Base-by-base conservation (phyloP, 2,797 vertebrate species). In the Crypturellus tataupa region DNA sequence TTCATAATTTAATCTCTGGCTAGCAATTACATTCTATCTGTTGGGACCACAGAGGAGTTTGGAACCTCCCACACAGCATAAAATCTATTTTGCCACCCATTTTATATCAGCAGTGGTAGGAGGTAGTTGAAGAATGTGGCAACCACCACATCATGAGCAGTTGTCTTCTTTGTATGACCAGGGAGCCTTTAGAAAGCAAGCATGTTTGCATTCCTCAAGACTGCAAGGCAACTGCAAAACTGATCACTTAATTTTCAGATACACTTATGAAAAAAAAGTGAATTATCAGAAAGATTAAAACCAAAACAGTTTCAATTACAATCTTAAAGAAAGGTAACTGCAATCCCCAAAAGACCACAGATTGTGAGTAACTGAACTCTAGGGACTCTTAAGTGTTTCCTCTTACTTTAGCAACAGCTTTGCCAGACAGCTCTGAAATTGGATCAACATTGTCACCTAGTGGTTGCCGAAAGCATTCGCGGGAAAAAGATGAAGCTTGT, bases 371-470 rank as follows among this genome's bases (percentile, higher is more conserved):
- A 86, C 55, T 72, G 75, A 86, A 60, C 8, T 59, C 46, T 49
- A 10, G 59, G 75, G 60, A 29, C 25, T 20, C 70, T 7, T 7
- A 2, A 29, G 31, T 7, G n/a, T 46, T 64, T 37, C 46, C 55
- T 82, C 13, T 12, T 47, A 40, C n/a, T 60, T 53, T 5, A 71
- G 21, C 0, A 58, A 4, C 31, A 55, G 63, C 70, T 73, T 11
- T 29, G 64, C 24, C 72, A 58, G 24, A 14, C 20, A 29, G 70
- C 62, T 92, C 69, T 46, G 80, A 93, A 87, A 53, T 56, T 62
- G 82, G 84, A 95, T 35, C 96, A 90, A 88, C 93, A 94, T 80
- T 87, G 95, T 67, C 97, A 94, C 95, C 95, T 90, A 96, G 90
- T 76, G 97, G 96, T 89, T 82, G 92, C 77, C 46, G 9, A 37